Evolutionary conservation across 2,113 vertebrate genomes (phyloP).

Genomic region (Aepyceros melampus): DNA sequence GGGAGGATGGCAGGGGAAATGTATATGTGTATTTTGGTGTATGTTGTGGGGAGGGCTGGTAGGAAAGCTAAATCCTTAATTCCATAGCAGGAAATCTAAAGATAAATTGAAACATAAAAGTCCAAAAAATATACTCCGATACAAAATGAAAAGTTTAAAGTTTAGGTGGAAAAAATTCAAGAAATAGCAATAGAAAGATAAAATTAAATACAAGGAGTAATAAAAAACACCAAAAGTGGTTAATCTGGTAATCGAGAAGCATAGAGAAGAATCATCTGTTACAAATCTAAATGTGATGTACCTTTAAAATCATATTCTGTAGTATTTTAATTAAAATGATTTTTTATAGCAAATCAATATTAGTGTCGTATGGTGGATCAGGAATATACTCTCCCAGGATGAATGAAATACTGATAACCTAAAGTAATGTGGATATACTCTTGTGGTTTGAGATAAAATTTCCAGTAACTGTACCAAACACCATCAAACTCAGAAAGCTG

Average conservation of each 20-base stretch:
- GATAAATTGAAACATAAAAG: not conserved
- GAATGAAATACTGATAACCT: not conserved
- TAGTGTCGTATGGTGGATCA: not conserved
- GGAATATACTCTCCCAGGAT: not conserved
- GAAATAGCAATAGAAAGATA: not conserved
- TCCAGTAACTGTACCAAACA: not conserved
- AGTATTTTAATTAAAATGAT: not conserved
- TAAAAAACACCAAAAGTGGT: not conserved
- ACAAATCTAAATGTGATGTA: not conserved
- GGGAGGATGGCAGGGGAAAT: not conserved
- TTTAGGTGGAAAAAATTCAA: not conserved
- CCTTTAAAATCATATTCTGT: not conserved
- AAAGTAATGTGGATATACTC: not conserved
- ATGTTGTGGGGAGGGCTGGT: accelerated
- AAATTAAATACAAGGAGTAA: not conserved
- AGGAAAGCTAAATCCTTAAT: not conserved
- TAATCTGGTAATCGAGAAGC: not conserved
- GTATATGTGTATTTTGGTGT: not conserved
- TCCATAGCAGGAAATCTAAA: not conserved
- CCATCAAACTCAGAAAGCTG: not conserved
- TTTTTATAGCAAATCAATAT: not conserved
- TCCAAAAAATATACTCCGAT: not conserved
- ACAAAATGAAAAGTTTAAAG: not conserved
- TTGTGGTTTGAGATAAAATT: not conserved
- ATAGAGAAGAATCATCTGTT: not conserved